A percentile compares a stretch with the other conserved stretches of the same genome.
Evolutionary conservation across 2,113 vertebrate genomes (phyloP).

Genomic region (Phainopepla nitens): DNA sequence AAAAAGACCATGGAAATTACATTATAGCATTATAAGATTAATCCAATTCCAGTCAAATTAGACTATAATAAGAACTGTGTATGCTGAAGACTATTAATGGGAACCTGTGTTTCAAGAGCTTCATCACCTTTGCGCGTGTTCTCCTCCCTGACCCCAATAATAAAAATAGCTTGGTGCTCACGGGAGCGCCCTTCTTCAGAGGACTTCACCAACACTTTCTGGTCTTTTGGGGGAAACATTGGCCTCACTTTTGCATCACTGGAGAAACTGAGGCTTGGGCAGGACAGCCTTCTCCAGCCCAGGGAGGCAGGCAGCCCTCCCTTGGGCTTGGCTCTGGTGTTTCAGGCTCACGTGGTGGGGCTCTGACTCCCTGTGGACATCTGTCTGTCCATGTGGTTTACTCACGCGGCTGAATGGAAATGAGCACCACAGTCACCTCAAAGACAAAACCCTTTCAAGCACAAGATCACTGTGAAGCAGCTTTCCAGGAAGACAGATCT

Average conservation of each 20-base stretch:
- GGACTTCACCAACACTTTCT: not conserved
- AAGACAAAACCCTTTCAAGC: not conserved
- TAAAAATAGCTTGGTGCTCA: slow-evolving; percentile 16
- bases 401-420: not conserved
- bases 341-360: rapidly evolving
- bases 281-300: not conserved
- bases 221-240: not conserved
- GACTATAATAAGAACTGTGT: slow-evolving; percentile 61
- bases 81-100: slow-evolving; percentile 51
- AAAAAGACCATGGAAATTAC: slow-evolving; percentile 66
- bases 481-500: slow-evolving; percentile 12
- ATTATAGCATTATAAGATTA: slow-evolving; percentile 69
- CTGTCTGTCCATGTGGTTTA: not conserved
- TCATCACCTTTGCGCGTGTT: not conserved
- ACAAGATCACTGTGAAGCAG: not conserved
- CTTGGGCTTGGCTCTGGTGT: rapidly evolving
- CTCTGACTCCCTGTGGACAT: not conserved
- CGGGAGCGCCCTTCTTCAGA: not conserved
- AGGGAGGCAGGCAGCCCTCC: not conserved
- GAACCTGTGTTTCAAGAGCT: slow-evolving; percentile 53
- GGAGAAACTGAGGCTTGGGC: not conserved
- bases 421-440: not conserved
- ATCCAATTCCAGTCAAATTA: slow-evolving; percentile 68
- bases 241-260: not conserved
- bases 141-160: slow-evolving; percentile 51